A percentile compares a stretch with the other conserved stretches of the same genome.
Conservation (phyloP, 2,113 vertebrate species). For the Cochlearius cochlearius region DNA sequence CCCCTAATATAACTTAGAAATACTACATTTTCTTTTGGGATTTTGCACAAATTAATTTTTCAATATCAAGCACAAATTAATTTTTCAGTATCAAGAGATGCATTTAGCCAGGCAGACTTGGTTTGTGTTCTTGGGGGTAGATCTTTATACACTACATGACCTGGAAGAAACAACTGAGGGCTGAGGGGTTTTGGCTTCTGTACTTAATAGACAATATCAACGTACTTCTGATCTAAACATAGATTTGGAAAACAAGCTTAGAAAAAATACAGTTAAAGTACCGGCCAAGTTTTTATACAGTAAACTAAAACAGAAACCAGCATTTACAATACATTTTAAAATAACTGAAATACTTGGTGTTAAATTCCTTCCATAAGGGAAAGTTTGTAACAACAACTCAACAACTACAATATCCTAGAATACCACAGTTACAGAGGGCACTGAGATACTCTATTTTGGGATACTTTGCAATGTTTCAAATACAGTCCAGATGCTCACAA, state of each 20-base stretch:
- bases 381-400: neutral
- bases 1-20: neutral
- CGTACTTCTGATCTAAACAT: neutral
- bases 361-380: neutral
- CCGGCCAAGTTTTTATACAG: neutral
- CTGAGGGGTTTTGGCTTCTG: neutral
- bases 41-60: neutral
- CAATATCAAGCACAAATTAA: neutral
- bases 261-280: neutral
- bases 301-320: neutral
- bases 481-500: neutral
- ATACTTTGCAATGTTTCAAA: neutral
- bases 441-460: neutral
- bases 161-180: neutral
- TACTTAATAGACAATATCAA: neutral
- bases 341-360: neutral
- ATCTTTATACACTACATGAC: neutral
- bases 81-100: neutral
- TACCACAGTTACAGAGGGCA: neutral
- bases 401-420: neutral
- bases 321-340: neutral
- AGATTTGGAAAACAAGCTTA: neutral
- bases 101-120: neutral
- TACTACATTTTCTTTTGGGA: neutral
- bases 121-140: neutral